These are phyloP conservation scores for Esox masquinongy DNA, from an alignment of 2,797 vertebrate species.

Conservation along the genomic window DNA sequence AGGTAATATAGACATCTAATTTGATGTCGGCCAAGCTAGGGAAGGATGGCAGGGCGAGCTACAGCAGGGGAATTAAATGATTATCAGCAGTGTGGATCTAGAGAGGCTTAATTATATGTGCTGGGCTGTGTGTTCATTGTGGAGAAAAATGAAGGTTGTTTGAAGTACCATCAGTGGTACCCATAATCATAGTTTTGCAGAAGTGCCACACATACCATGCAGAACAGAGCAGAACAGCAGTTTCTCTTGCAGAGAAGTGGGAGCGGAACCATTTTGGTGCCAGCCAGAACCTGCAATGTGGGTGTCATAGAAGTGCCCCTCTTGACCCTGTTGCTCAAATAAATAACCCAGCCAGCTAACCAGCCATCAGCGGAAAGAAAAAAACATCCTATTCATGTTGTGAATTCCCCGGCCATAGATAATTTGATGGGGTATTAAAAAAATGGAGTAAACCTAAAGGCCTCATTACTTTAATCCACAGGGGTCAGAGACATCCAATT, in stretches of 20 bases:
- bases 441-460: conserved; percentile 18
- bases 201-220: conserved; percentile 24
- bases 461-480: conserved; percentile 31
- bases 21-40: background rate
- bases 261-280: conserved; percentile 35
- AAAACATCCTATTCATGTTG: background rate
- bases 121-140: conserved; percentile 37
- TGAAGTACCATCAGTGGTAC: conserved; percentile 49
- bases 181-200: conserved; percentile 45
- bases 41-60: background rate
- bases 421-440: conserved; percentile 22
- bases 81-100: conserved; percentile 35
- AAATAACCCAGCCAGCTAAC: conserved; percentile 27
- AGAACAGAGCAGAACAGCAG: conserved; percentile 10
- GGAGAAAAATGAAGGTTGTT: conserved; percentile 55
- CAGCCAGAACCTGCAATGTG: conserved; percentile 31
- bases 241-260: conserved; percentile 19
- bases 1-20: background rate
- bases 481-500: conserved; percentile 29
- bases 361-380: conserved; percentile 8
- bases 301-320: conserved; percentile 35
- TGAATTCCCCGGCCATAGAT: conserved; percentile 19
- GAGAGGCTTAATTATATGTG: conserved; percentile 50
- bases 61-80: conserved; percentile 35
- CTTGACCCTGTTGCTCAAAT: conserved; percentile 52